Evolutionary conservation across 2,113 vertebrate genomes (phyloP).

Genomic region (Grammomys surdaster): DNA sequence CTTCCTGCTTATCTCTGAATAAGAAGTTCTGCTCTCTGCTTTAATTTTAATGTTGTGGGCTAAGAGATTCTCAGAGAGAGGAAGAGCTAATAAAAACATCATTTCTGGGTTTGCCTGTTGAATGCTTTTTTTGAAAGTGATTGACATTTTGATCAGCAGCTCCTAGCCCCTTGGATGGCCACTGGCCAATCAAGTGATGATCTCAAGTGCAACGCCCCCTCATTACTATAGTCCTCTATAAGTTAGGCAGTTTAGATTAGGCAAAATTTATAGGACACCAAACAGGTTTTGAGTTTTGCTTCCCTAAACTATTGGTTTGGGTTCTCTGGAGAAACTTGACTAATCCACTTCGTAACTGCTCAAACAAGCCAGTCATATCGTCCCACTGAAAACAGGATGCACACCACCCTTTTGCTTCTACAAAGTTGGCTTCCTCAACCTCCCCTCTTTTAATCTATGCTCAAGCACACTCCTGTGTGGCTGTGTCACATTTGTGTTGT

Average conservation of each 20-base stretch:
- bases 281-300: neutral
- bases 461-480: neutral
- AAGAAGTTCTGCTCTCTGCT: neutral
- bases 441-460: neutral
- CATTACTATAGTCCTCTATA: too few relatives aligned
- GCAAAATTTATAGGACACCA: neutral
- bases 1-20: neutral
- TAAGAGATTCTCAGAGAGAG: neutral
- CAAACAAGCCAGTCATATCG: neutral
- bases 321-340: neutral
- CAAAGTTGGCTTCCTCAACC: neutral
- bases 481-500: neutral
- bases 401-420: neutral
- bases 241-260: neutral
- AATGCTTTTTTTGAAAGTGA: too few relatives aligned
- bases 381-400: neutral
- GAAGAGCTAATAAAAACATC: neutral
- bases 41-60: neutral
- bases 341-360: neutral
- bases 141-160: neutral
- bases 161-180: neutral
- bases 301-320: neutral
- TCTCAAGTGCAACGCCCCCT: too few relatives aligned
- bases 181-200: neutral
- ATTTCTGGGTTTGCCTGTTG: neutral